Evolutionary conservation across 2,113 vertebrate species (phyloP).

Genomic region (Ivindomyrus marchei): DNA sequence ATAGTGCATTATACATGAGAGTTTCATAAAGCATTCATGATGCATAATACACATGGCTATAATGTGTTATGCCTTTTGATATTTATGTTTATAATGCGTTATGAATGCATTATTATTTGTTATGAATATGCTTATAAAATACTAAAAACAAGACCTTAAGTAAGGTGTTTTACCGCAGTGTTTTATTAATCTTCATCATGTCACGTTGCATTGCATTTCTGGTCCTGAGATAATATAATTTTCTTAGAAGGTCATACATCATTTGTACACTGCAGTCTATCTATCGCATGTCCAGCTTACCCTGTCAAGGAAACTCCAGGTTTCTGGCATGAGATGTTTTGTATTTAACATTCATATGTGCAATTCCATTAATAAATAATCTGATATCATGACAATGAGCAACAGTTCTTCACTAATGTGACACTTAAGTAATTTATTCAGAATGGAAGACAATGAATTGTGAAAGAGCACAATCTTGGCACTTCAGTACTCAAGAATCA

Average conservation of each 20-base stretch:
- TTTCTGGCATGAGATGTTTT: background rate
- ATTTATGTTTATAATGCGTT: too few species aligned
- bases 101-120: too few species aligned
- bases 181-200: slow-evolving; percentile 1
- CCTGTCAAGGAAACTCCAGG: background rate
- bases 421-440: background rate
- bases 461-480: background rate
- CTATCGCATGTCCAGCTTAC: background rate
- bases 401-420: background rate
- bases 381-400: background rate
- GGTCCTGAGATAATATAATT: background rate
- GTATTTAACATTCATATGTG: background rate
- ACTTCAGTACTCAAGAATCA: background rate
- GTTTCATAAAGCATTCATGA: too few species aligned
- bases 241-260: background rate
- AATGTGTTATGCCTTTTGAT: too few species aligned
- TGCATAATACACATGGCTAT: too few species aligned
- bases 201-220: background rate
- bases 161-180: too few species aligned
- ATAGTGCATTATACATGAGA: too few species aligned
- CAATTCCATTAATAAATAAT: background rate
- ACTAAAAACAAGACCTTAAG: too few species aligned
- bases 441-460: background rate
- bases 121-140: too few species aligned
- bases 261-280: background rate